Evolutionary conservation across 2,888 invertebrate genomes (phyloP).

Genomic region (Nemoura dubitans): DNA sequence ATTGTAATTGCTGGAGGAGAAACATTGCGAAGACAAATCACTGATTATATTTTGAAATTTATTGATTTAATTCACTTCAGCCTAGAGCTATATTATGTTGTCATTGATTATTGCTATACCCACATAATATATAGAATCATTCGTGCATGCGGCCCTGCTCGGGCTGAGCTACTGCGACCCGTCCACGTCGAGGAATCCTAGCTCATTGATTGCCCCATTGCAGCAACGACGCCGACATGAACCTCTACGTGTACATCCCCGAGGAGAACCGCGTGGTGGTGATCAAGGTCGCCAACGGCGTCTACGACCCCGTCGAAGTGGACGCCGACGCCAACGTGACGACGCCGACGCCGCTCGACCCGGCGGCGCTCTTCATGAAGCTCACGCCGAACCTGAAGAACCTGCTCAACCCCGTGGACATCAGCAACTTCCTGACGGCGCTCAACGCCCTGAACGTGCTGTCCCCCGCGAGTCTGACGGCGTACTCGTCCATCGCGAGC

Average conservation of each 20-base stretch:
- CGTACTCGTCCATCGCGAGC: neutral
- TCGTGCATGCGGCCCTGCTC: too few species aligned
- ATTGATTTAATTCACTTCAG: too few species aligned
- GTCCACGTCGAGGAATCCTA: too few species aligned
- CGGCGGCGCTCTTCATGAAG: neutral
- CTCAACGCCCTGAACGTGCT: neutral
- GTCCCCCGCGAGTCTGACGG: neutral
- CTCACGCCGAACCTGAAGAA: neutral
- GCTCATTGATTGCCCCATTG: too few species aligned
- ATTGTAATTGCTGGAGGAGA: too few species aligned
- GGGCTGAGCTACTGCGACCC: too few species aligned
- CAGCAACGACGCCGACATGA: neutral
- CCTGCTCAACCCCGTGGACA: neutral
- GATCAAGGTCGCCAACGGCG: neutral
- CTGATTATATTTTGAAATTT: too few species aligned
- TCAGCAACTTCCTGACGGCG: neutral
- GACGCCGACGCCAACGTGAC: neutral
- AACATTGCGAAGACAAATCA: too few species aligned
- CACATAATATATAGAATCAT: too few species aligned
- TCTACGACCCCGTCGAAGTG: neutral
- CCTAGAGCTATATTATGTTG: too few species aligned
- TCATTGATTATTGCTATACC: too few species aligned
- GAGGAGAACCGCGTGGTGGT: neutral
- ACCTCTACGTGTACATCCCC: slow-evolving; percentile 2
- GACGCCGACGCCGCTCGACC: neutral